These are phyloP conservation scores for Heliocidaris erythrogramma DNA, from an alignment of 35 echinoderm and acorn worm genomes.

Conservation along the genomic window DNA sequence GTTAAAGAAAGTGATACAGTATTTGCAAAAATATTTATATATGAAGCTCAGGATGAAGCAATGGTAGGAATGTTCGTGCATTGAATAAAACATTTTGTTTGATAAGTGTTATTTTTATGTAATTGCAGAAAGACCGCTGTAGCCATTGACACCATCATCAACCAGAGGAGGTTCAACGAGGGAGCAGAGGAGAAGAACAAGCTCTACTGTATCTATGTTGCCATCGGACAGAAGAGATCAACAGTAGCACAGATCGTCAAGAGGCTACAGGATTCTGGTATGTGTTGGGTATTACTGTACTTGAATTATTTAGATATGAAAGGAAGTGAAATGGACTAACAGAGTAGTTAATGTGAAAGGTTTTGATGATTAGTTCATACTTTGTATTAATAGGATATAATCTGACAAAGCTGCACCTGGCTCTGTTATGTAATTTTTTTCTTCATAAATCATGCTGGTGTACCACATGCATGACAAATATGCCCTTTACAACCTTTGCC, in stretches of 20 bases:
- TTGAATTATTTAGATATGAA: not conserved
- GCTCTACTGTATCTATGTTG: constrained; percentile 99
- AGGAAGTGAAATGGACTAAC: not conserved
- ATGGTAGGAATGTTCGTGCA: not conserved
- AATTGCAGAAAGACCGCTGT: constrained; percentile 92
- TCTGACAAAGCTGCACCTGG: too few species aligned
- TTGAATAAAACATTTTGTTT: not conserved
- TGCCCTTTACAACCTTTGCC: too few species aligned
- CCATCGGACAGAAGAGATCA: constrained; percentile 99
- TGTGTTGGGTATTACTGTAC: not conserved
- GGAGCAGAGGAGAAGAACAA: constrained; percentile 91
- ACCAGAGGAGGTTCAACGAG: constrained; percentile 98
- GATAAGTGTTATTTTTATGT: not conserved
- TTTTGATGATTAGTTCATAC: too few species aligned
- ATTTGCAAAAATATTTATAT: too few species aligned
- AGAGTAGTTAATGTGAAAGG: not conserved
- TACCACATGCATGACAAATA: too few species aligned
- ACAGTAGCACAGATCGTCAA: constrained; percentile 99
- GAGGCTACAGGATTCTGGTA: constrained; percentile 89
- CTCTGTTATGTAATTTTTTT: too few species aligned
- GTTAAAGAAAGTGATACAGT: too few species aligned
- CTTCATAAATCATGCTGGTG: too few species aligned
- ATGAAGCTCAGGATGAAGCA: not conserved
- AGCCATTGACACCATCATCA: constrained; percentile 99
- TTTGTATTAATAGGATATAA: too few species aligned